phyloP scores from a whole-genome alignment of 2,797 vertebrate genomes.

The Hafferia zeledoni region DNA sequence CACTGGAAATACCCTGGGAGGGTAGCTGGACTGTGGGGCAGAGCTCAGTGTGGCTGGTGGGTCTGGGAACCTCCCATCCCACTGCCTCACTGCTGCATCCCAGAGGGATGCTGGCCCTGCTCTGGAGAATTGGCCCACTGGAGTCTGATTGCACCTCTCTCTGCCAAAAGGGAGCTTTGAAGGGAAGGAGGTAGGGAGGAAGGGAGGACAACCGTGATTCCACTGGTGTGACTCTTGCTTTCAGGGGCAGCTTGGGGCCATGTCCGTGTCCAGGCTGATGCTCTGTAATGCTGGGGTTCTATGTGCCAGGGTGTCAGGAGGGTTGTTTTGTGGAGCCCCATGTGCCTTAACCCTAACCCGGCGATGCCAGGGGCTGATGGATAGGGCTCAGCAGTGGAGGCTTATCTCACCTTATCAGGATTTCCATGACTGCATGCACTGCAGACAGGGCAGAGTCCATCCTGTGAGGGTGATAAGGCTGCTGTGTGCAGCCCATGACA shows the following conservation, averaged over 20 bases:
- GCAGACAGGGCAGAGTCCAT: conserved; percentile 9
- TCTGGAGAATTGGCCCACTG: not conserved
- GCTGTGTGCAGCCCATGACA: rapidly evolving
- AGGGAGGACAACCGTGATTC: not conserved
- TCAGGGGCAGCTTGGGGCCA: not conserved
- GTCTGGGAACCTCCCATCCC: not conserved
- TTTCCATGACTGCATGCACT: not conserved
- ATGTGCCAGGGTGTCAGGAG: rapidly evolving
- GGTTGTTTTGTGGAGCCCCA: rapidly evolving
- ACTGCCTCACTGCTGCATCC: not conserved
- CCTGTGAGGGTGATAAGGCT: not conserved
- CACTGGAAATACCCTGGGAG: not conserved
- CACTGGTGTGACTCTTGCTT: not conserved
- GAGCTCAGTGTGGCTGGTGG: not conserved
- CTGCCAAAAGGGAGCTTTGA: too few species aligned
- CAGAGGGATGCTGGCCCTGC: not conserved
- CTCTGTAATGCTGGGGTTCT: not conserved
- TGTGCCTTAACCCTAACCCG: not conserved
- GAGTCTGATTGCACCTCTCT: not conserved
- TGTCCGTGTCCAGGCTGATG: not conserved
- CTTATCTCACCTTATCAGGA: not conserved
- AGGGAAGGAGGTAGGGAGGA: too few species aligned
- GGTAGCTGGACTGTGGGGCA: not conserved
- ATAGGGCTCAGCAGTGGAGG: not conserved
- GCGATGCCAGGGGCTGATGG: not conserved